Percentiles rank a stretch among this genome's conserved stretches.
phyloP scores from a whole-genome alignment of 2,888 invertebrate species.

The Diaprepes abbreviatus region DNA sequence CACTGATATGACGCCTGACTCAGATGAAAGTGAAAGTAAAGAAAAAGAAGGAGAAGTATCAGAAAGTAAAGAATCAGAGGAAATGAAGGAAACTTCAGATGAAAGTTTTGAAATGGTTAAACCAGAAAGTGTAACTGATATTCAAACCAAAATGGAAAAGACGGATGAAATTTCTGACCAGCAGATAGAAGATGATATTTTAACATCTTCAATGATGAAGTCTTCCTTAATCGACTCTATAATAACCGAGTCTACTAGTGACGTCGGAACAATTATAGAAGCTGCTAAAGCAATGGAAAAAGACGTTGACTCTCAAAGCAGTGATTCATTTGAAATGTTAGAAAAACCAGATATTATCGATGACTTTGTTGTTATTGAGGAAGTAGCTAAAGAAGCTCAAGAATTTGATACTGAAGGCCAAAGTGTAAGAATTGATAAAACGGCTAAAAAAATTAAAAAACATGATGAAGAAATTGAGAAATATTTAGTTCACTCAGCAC shows the following conservation, averaged over 20 bases:
- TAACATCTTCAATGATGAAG: constrained; percentile 45
- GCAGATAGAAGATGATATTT: constrained; percentile 37
- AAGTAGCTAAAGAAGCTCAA: constrained; percentile 88
- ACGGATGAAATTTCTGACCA: constrained; percentile 61
- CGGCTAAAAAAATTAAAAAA: constrained; percentile 70
- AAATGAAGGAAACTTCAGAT: neutral
- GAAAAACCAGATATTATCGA: constrained; percentile 90
- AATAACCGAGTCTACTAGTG: constrained; percentile 65
- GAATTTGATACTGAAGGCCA: constrained; percentile 88
- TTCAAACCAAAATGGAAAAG: constrained; percentile 36
- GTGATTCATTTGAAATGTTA: constrained; percentile 89
- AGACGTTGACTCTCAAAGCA: constrained; percentile 78
- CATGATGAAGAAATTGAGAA: constrained; percentile 81
- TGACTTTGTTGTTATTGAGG: constrained; percentile 90
- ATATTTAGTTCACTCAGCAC: constrained; percentile 79
- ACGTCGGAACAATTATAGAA: constrained; percentile 74
- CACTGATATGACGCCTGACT: constrained; percentile 71
- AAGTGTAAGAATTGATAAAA: constrained; percentile 76
- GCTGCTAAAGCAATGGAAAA: constrained; percentile 71
- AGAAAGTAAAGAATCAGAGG: neutral
- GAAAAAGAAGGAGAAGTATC: constrained; percentile 58
- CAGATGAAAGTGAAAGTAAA: constrained; percentile 50
- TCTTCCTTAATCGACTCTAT: constrained; percentile 60
- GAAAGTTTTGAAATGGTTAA: constrained; percentile 20
- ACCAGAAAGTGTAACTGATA: neutral